These are phyloP conservation scores for Thereva unica DNA, from an alignment of 2,888 invertebrate genomes.

Conservation along the genomic window DNA sequence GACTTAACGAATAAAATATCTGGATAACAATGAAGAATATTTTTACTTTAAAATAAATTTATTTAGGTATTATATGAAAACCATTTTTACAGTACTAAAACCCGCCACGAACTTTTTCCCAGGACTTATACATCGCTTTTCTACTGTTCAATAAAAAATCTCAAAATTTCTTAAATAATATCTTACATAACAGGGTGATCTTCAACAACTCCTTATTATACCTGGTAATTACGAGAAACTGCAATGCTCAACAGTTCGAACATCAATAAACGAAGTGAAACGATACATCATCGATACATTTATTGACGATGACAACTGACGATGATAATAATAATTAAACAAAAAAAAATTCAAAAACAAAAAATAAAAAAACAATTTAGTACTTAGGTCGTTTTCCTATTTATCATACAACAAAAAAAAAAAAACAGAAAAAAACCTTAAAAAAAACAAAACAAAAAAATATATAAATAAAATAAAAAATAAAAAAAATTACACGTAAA, in stretches of 20 bases:
- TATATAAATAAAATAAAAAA: neutral
- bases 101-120: too few species aligned
- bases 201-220: constrained; percentile 55
- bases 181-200: constrained; percentile 50
- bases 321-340: constrained; percentile 25
- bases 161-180: neutral
- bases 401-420: constrained; percentile 15
- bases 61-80: neutral
- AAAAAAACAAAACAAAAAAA: neutral
- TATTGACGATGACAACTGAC: constrained; percentile 57
- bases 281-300: constrained; percentile 58
- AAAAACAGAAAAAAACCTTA: constrained; percentile 4
- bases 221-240: constrained; percentile 55
- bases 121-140: neutral
- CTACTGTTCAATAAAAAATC: neutral
- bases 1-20: too few species aligned
- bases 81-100: too few species aligned
- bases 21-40: too few species aligned
- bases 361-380: neutral
- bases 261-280: constrained; percentile 57
- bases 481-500: constrained; percentile 18
- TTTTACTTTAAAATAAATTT: too few species aligned
- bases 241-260: constrained; percentile 56
- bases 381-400: constrained; percentile 30
- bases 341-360: neutral